phyloP scores from a whole-genome alignment of 2,888 invertebrate species.

The Noctua comes region DNA sequence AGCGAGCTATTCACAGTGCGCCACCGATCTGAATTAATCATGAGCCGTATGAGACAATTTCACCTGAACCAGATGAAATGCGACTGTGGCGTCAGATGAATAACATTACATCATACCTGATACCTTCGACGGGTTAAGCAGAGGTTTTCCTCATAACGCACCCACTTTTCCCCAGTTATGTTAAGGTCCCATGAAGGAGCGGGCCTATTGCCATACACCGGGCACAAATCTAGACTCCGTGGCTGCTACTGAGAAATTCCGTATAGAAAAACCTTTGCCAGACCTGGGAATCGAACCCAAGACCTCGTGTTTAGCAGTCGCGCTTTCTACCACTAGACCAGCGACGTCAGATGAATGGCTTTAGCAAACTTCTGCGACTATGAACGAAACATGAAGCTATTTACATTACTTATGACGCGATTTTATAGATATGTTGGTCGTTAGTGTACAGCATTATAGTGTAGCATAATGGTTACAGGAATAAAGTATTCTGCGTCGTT shows the following conservation, averaged over 20 bases:
- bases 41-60: constrained; percentile 64
- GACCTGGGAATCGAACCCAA: background rate
- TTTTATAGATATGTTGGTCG: constrained; percentile 31
- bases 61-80: constrained; percentile 60
- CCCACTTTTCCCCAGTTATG: background rate
- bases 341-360: background rate
- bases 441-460: constrained; percentile 33
- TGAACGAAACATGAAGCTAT: constrained; percentile 28
- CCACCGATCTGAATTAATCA: constrained; percentile 66
- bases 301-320: background rate
- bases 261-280: background rate
- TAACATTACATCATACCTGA: background rate
- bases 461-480: background rate
- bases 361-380: constrained; percentile 13
- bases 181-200: background rate
- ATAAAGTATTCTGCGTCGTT: constrained; percentile 11
- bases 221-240: background rate
- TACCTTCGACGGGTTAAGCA: background rate
- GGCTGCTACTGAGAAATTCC: background rate
- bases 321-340: background rate
- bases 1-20: constrained; percentile 31
- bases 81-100: constrained; percentile 36
- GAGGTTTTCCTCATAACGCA: background rate
- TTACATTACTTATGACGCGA: constrained; percentile 39
- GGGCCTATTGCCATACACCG: background rate